Evolutionary conservation across 92 coral and sea anemone species (phyloP).

Genomic region (Chrysogorgia sp.): DNA sequence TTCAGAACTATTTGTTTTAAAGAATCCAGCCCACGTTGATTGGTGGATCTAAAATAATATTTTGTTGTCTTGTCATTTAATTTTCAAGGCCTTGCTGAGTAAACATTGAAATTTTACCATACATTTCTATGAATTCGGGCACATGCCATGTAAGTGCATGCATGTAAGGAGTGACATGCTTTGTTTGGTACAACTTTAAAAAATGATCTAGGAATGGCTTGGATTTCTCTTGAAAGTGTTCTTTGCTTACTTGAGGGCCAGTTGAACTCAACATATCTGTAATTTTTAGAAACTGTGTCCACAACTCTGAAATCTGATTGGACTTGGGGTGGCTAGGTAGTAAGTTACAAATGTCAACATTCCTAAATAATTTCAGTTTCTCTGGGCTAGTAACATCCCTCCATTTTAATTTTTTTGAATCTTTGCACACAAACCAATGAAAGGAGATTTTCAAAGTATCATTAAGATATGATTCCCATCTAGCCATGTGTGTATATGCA

Average conservation of each 20-base stretch:
- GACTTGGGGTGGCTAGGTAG: conserved; percentile 34
- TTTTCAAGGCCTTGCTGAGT: conserved; percentile 64
- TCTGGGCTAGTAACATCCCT: conserved; percentile 49
- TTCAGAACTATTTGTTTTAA: conserved; percentile 44
- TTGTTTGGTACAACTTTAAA: conserved; percentile 40
- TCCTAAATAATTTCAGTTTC: conserved; percentile 30
- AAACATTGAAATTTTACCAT: conserved; percentile 43
- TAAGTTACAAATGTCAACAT: conserved; percentile 23
- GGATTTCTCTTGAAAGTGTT: conserved; percentile 16
- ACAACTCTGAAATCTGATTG: conserved; percentile 38
- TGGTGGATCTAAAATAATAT: conserved; percentile 47
- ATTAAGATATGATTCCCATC: conserved; percentile 36
- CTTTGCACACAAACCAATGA: conserved; percentile 44
- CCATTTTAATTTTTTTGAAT: conserved; percentile 50
- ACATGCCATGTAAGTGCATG: conserved; percentile 40
- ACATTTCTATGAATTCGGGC: conserved; percentile 44
- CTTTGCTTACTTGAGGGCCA: conserved; percentile 11
- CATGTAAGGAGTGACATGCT: conserved; percentile 47
- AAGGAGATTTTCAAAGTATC: conserved; percentile 42
- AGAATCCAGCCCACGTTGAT: conserved; percentile 49
- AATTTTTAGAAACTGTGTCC: conserved; percentile 29
- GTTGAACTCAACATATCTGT: conserved; percentile 17
- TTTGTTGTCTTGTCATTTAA: conserved; percentile 61
- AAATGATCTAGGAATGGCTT: conserved; percentile 29
- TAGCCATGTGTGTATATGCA: conserved; percentile 30